Percentiles rank a stretch among this genome's conserved stretches.
phyloP scores from a whole-genome alignment of 2,113 vertebrate species.

The Eulemur rufifrons region DNA sequence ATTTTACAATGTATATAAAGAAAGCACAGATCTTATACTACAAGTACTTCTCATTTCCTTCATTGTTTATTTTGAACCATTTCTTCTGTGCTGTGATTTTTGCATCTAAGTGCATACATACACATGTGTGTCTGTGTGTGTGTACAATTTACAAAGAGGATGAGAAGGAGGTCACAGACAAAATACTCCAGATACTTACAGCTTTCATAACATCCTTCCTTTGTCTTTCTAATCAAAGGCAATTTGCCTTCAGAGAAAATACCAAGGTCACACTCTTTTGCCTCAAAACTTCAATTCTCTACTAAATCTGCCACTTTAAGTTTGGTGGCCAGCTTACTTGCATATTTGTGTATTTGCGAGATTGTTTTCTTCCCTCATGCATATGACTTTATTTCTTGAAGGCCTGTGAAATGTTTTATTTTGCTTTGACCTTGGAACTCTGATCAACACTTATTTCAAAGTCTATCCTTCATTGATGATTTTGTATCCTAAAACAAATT shows the following conservation, averaged over 20 bases:
- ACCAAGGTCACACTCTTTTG: background rate
- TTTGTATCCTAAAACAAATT: background rate
- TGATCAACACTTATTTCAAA: background rate
- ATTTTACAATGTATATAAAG: background rate
- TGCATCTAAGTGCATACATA: no score
- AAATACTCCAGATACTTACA: background rate
- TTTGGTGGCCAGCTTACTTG: background rate
- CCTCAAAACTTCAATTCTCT: background rate
- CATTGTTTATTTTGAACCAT: background rate
- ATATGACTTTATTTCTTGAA: background rate
- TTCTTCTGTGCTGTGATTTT: background rate
- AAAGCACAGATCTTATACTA: no score
- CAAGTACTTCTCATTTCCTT: background rate
- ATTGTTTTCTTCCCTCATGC: background rate
- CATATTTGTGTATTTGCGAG: background rate
- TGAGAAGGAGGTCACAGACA: background rate
- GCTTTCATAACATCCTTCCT: background rate
- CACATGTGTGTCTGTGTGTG: accelerated
- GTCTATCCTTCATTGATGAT: background rate
- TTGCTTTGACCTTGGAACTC: background rate
- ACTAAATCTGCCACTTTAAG: background rate
- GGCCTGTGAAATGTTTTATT: background rate
- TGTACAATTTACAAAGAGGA: background rate
- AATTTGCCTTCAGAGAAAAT: background rate
- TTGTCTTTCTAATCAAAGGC: background rate